Conservation (phyloP, 2,113 vertebrate species). For the human (Homo sapiens) region DNA sequence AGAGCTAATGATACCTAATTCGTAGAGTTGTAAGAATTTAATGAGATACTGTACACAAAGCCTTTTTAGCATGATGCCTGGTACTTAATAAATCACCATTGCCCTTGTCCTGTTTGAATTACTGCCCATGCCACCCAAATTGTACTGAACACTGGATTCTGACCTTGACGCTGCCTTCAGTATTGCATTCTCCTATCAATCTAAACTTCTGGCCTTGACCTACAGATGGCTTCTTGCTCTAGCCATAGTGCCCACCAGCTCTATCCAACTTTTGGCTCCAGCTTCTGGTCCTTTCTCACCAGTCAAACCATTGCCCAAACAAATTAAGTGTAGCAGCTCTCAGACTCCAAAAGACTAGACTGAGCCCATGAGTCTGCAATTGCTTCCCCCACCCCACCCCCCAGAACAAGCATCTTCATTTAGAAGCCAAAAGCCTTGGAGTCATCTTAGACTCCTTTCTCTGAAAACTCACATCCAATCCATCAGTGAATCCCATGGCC, state of each 20-base stretch:
- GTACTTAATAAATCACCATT: not conserved
- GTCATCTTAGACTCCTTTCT: not conserved
- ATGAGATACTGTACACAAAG: not conserved
- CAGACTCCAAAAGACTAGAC: not conserved
- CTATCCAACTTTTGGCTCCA: not conserved
- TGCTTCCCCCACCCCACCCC: rapidly evolving
- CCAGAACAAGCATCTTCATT: not conserved
- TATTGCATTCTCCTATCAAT: not conserved
- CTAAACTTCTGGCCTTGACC: not conserved
- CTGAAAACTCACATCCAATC: not conserved
- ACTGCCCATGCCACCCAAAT: not conserved
- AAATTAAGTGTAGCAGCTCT: not conserved
- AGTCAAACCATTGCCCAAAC: not conserved
- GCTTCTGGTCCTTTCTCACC: not conserved
- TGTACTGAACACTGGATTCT: not conserved
- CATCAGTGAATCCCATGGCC: not conserved
- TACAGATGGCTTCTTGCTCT: not conserved
- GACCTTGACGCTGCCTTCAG: not conserved
- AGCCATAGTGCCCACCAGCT: not conserved
- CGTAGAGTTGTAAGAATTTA: not conserved
- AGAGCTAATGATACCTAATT: not conserved
- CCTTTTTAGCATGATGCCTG: not conserved
- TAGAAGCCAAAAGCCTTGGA: not conserved
- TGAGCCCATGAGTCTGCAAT: not conserved
- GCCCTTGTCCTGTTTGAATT: not conserved